Conservation (phyloP, 2,797 vertebrate genomes). For the Bradypodion pumilum region DNA sequence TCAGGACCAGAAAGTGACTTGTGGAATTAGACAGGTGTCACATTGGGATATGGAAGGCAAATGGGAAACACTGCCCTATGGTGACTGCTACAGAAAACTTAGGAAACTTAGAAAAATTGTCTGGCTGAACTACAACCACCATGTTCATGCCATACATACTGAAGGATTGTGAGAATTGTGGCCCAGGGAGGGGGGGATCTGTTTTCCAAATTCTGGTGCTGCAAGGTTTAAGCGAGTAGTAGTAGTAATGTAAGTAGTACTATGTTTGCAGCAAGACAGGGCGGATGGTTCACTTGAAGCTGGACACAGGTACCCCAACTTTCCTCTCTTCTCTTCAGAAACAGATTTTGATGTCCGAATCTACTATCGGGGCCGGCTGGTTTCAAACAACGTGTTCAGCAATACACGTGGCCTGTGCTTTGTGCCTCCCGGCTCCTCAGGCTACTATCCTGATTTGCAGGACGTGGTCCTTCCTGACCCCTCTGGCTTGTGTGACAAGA, state of each 20-base stretch:
- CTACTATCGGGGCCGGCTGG: constrained; percentile 83
- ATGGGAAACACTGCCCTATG: too few species aligned
- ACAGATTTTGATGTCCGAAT: constrained; percentile 78
- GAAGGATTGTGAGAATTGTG: too few species aligned
- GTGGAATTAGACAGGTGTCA: too few species aligned
- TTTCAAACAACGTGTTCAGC: constrained; percentile 70
- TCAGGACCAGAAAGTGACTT: too few species aligned
- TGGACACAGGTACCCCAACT: neutral
- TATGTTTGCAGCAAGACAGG: too few species aligned
- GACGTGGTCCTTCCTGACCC: constrained; percentile 79
- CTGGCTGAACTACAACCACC: neutral
- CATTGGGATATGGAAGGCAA: too few species aligned
- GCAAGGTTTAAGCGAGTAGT: neutral
- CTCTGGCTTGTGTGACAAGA: constrained; percentile 67
- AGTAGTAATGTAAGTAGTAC: neutral
- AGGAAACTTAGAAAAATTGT: neutral
- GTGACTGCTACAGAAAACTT: neutral
- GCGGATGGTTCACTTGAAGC: neutral
- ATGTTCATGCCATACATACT: neutral
- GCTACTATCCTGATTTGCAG: constrained; percentile 56
- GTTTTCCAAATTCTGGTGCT: neutral
- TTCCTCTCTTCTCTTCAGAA: constrained; percentile 57
- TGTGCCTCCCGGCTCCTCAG: constrained; percentile 62
- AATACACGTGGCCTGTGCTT: constrained; percentile 79
- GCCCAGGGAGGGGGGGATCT: too few species aligned